Base-by-base conservation (phyloP, 2,113 vertebrate genomes). In the Sinocyclocheilus anophthalmus region DNA sequence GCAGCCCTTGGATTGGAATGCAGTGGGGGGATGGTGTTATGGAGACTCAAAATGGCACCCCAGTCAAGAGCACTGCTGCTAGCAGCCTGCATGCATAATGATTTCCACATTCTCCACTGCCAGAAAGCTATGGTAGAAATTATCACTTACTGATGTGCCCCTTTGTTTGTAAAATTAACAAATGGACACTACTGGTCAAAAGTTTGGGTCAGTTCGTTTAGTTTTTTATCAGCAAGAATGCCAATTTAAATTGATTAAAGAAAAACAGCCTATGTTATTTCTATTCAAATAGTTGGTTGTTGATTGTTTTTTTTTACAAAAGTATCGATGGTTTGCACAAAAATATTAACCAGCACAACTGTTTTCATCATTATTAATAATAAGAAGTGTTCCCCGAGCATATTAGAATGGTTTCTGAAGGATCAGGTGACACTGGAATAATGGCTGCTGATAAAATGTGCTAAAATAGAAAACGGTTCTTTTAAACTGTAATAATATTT, bases 11-110 rank as follows among this genome's bases (percentile, higher is more conserved):
- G 30, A 94, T 93, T 0, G 96, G 87, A 95, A 88, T 0, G 88
- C 94, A 0, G 61, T 96, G 3, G 95, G 94, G 9, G 98, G 98
- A 0, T n/a, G 98, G 98, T 0, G 96, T 99, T 99, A 2, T 99
- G 98, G 98, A 93, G 98, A 91, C 91, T 99, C 9, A 98, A 98
- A 96, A 92, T 99, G 98, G 98, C 97, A 99, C 59, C 98, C 98
- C 0, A 89, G 81, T 53, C 85, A 93, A 6, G 90, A 93, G 0
- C 90, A 97, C 93, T 98, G 86, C 96, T 99, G 84, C 67, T 99
- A 87, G 97, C 97, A 0, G 97, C 98, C 59, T 98, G 98, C 85
- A 99, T 97, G 98, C 96, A 98, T 89, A 94, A 95, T 0, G 96
- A 97, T 76, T 97, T 98, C 87, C 96, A 96, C 57, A 93, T 99